Base-by-base conservation (phyloP, 2,113 vertebrate species). In the Chamaetylas fuelleborni region DNA sequence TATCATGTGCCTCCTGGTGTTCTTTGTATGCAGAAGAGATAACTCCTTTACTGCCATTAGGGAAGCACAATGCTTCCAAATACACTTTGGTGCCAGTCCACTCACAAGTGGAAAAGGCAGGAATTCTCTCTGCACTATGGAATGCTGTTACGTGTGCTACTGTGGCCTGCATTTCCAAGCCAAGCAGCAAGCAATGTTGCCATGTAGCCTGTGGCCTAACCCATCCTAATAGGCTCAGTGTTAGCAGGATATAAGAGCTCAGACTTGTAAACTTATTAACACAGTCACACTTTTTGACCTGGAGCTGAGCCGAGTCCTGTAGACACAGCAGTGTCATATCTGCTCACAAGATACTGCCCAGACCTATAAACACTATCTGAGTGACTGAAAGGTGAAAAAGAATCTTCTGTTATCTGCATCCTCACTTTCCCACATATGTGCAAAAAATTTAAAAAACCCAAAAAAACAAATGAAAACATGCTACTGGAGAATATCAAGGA, bases 181-280 rank as follows among this genome's bases (percentile, higher is more conserved):
- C 67, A 78, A 92, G 83, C 19, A 84, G 64, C 19, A 54, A 86
- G 43, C 12, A 36, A 22, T 3, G 2, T 82, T 69, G 72, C 57
- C 28, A 5, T 0, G 1, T 36, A 47, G 28, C 22, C 28, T 50
- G 66, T 45, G 42, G 36, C 58, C 85, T 94, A 95, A 81, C n/a
- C 6, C 58, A 26, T 33, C 28, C 18, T 79, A 57, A 69, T 26
- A 72, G 45, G 29, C 58, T 86, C 14, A 8, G 34, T 81, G 79
- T 72, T 71, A 79, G 64, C 56, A 45, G 24, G 34, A 38, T 78
- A 11, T 48, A n/a, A 45, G 54, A 91, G 54, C 47, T 86, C 64
- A 81, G 57, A 65, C 40, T 53, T 90, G 36, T 78, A 78, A 72
- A 29, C 33, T 73, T 54, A 45, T 60, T 86, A 94, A 33, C 23